Evolutionary conservation across 2,113 vertebrate species (phyloP), one percentile per base, ranked within the genome.

Genomic region (Dinomys branickii): DNA sequence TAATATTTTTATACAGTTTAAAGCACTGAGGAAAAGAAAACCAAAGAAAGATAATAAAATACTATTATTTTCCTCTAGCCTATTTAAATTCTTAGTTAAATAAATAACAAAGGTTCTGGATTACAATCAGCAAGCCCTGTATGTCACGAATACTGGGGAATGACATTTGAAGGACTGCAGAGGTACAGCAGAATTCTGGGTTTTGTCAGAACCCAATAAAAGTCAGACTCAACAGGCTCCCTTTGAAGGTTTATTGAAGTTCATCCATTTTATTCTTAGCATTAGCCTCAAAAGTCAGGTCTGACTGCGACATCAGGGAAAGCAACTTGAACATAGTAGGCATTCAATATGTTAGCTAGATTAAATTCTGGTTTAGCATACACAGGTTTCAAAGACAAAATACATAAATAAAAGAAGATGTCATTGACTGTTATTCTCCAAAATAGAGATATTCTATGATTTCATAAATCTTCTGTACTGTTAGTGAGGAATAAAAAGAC

Each of bases 41-140:
- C 47, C 69, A 52, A 93, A 78, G 41, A 69, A 93, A 73, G 28
- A 71, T 35, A 63, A 82, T 75, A 83, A 95, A 86, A 61, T 59
- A 50, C 30, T 88, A 56, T 47, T 94, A 75, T 73, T 93, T 78
- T 44, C 81, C 17, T 44, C 5, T 5, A 67, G 78, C 54, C n/a
- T 67, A 75, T 83, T 88, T 96, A 71, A 94, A 88, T 61, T 96
- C 41, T 96, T 95, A 73, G 54, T 87, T 96, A 94, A 75, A 63
- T 83, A 89, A 96, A 85, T 92, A 91, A 61, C 69, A 89, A 73
- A 54, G 81, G 47, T 75, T 90, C 59, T 65, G 35, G n/a, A 71
- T 93, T 69, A 93, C 92, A 92, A 73, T 38, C 13, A 84, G 44
- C 7, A 88, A 50, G 9, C 38, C 9, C n/a, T 85, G 0, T 19